phyloP scores from a whole-genome alignment of 2,113 vertebrate genomes.

The Megaleporinus macrocephalus region DNA sequence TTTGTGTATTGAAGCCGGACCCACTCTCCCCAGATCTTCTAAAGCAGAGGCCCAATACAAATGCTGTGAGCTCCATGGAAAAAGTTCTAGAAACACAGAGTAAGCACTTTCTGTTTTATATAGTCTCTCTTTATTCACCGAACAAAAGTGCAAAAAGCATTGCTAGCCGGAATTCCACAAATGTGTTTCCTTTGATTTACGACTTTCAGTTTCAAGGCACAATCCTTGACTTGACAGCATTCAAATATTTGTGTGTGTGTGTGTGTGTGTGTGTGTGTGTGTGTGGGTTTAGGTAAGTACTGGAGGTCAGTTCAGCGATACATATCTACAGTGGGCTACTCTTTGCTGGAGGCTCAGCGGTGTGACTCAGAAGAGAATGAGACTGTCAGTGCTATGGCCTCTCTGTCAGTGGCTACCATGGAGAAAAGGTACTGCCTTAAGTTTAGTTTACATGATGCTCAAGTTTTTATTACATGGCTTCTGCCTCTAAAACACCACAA shows the following conservation, averaged over 20 bases:
- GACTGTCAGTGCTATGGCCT: conserved; percentile 91
- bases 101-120: conserved; percentile 64
- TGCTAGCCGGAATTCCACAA: not conserved
- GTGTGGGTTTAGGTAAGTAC: conserved; percentile 80
- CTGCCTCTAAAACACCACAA: no score
- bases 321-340: conserved; percentile 73
- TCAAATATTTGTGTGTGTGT: not conserved
- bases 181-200: not conserved
- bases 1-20: conserved; percentile 75
- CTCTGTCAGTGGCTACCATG: conserved; percentile 86
- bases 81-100: conserved; percentile 92
- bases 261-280: not conserved
- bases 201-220: not conserved
- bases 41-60: conserved; percentile 87
- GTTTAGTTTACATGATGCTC: not conserved
- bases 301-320: conserved; percentile 84
- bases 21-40: conserved; percentile 83
- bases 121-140: not conserved
- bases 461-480: not conserved
- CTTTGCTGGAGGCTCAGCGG: conserved; percentile 85
- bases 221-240: not conserved
- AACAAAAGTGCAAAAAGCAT: no score
- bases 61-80: conserved; percentile 87
- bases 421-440: conserved; percentile 75
- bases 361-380: conserved; percentile 88